Evolutionary conservation across 2,113 vertebrate species (phyloP), one percentile per base, ranked within the genome.

Genomic region (Aythya baeri): DNA sequence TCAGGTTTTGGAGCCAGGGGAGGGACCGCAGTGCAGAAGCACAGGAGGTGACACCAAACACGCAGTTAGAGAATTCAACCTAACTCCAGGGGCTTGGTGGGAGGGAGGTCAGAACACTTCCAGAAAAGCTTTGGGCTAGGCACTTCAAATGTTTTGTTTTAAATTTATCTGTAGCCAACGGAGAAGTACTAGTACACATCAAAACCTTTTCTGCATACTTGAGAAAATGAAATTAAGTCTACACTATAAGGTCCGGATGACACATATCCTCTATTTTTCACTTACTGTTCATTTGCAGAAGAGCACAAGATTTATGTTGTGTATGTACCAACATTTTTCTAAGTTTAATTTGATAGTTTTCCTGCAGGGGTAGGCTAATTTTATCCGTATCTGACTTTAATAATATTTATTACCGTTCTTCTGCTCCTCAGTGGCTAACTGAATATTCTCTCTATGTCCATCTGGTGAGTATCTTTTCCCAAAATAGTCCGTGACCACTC

Each of bases 331-430:
- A 84, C 50, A 92, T 84, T 94, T 84, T 88, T 76, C 57, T 84
- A 84, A 72, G 32, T 86, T 83, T 86, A 91, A 88, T 84, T 86
- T 66, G 34, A 36, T 91, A 6, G 62, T 86, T 93, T 77, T 31
- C 15, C 58, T 92, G 34, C 36, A 71, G 62, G 18, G 85, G 90
- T 52, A 92, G 70, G 52, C 31, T 94, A 83, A 91, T 92, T 96
- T 95, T 65, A 76, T 72, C 83, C 67, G 80, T 86, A 83, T 15
- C 31, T 34, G 58, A 89, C 50, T 63, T 93, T 88, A 76, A 89
- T 90, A 95, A 91, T 95, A 96, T 96, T 86, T 93, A 91, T 88
- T 88, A 52, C 80, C 63, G 55, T 80, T 95, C 59, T 93, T 74
- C 32, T 95, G 61, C 38, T 59, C 67, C 92, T 93, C 79, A 85